Conservation (phyloP, 2,113 vertebrate genomes). For the Cynoglossus semilaevis region DNA sequence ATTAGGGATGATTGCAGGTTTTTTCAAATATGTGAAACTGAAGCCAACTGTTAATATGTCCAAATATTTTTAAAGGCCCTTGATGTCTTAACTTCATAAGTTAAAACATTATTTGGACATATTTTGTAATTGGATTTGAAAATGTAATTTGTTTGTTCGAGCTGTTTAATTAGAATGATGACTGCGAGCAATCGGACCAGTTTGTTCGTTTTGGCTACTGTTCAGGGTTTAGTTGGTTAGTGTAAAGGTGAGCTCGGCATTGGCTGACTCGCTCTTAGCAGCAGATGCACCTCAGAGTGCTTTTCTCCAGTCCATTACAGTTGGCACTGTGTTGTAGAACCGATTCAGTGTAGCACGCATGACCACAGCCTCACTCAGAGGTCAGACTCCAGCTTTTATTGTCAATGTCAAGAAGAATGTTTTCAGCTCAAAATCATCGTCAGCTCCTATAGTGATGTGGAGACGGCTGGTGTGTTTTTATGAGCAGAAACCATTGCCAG, state of each 20-base stretch:
- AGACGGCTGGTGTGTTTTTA: slow-evolving; percentile 61
- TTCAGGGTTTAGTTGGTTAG: not conserved
- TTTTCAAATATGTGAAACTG: not conserved
- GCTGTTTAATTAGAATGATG: too few relatives aligned
- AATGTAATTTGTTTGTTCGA: not conserved
- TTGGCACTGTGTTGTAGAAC: too few relatives aligned
- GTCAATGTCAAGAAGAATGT: slow-evolving; percentile 62
- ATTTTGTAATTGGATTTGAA: slow-evolving; percentile 1
- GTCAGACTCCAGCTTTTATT: slow-evolving; percentile 58
- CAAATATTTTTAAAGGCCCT: slow-evolving; percentile 10
- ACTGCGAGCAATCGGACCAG: not conserved
- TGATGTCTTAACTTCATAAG: not conserved
- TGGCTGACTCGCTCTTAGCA: too few relatives aligned
- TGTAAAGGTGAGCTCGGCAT: too few relatives aligned
- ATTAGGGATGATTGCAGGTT: too few relatives aligned
- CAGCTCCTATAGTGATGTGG: slow-evolving; percentile 31
- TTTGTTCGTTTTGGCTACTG: slow-evolving; percentile 21
- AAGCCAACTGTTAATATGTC: slow-evolving; percentile 2
- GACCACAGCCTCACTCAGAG: slow-evolving; percentile 39
- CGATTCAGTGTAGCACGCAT: not conserved
- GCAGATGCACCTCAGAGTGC: too few relatives aligned
- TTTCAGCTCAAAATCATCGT: slow-evolving; percentile 50
- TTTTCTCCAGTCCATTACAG: too few relatives aligned
- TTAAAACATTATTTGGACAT: slow-evolving; percentile 1
- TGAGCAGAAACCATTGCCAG: slow-evolving; percentile 65